Conservation (phyloP, 2,113 vertebrate species). For the Syngnathus typhle region DNA sequence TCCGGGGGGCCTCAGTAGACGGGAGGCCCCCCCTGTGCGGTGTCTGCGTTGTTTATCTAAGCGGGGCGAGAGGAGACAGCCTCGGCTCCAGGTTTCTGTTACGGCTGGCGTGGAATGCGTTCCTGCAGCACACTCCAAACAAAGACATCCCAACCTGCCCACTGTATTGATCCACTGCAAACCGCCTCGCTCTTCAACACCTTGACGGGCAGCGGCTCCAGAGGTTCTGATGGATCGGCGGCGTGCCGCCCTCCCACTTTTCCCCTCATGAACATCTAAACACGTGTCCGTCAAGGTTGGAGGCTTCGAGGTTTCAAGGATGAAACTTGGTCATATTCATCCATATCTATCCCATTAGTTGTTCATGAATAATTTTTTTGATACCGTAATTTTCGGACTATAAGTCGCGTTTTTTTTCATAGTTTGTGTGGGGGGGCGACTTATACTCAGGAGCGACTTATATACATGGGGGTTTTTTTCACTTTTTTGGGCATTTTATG, state of each 20-base stretch:
- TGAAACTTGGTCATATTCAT: no score
- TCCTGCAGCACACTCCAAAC: slow-evolving; percentile 80
- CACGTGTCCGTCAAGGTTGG: not conserved
- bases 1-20: slow-evolving; percentile 51
- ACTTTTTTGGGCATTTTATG: no score
- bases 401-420: no score
- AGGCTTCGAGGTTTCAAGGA: not conserved
- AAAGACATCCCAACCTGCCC: slow-evolving; percentile 77
- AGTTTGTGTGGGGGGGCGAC: no score
- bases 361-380: no score
- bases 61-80: slow-evolving; percentile 74
- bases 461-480: no score
- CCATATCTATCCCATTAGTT: no score
- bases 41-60: slow-evolving; percentile 81
- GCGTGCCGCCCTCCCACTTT: slow-evolving; percentile 10
- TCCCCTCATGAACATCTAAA: not conserved
- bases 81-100: slow-evolving; percentile 86
- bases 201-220: slow-evolving; percentile 7
- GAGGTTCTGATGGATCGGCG: slow-evolving; percentile 7
- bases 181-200: slow-evolving; percentile 42
- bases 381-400: no score
- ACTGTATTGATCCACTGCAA: slow-evolving; percentile 62
- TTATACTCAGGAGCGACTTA: no score
- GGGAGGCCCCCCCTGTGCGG: slow-evolving; percentile 53
- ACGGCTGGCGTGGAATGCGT: slow-evolving; percentile 80